Conservation (phyloP, 92 coral and sea anemone species). For the Phenganax subtilis region DNA sequence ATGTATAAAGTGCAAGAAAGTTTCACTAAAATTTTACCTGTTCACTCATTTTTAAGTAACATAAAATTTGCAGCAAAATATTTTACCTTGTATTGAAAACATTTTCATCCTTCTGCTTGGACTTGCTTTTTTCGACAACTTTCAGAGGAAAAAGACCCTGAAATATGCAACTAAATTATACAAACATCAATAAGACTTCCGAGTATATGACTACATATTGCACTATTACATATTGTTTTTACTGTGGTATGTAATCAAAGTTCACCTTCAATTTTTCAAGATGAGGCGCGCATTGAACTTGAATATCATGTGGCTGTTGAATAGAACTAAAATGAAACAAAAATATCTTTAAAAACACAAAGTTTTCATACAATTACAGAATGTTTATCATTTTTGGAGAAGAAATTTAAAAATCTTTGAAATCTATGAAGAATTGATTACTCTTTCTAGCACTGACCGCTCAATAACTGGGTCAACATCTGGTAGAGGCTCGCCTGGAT, state of each 20-base stretch:
- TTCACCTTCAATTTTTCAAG: conserved; percentile 62
- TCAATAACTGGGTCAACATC: conserved; percentile 89
- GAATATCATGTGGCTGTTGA: conserved; percentile 71
- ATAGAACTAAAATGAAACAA: conserved; percentile 50
- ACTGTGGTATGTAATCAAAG: background rate
- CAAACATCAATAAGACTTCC: background rate
- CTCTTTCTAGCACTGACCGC: conserved; percentile 47
- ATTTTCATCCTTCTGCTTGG: conserved; percentile 59
- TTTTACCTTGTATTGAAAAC: conserved; percentile 69
- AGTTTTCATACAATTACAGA: no score
- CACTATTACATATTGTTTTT: background rate
- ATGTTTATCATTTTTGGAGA: no score
- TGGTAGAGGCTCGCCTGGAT: conserved; percentile 84
- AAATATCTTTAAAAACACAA: background rate
- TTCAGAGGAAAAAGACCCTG: conserved; percentile 81
- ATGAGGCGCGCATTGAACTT: conserved; percentile 65
- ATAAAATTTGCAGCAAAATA: background rate
- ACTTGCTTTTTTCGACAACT: conserved; percentile 66
- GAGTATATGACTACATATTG: background rate
- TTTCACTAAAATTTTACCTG: background rate
- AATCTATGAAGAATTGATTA: background rate
- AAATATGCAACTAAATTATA: background rate
- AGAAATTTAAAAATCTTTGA: background rate
- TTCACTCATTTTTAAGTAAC: background rate
- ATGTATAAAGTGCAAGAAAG: background rate